phyloP scores from a whole-genome alignment of 1,140 invertebrate genomes.

The Cydia splendana region DNA sequence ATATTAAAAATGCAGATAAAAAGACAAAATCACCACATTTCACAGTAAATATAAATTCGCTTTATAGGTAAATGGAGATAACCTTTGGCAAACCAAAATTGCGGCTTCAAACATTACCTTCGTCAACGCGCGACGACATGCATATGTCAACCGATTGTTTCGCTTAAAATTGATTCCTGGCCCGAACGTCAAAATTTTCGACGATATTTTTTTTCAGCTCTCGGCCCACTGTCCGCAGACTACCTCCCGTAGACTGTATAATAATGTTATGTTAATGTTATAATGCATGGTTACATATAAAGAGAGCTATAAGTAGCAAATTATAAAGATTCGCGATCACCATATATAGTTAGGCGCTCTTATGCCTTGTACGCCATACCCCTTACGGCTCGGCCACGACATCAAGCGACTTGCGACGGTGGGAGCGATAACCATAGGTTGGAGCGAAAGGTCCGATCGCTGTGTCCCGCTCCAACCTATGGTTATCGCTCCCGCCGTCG shows the following conservation, averaged over 20 bases:
- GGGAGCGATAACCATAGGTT: too few relatives aligned
- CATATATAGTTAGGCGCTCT: too few relatives aligned
- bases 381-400: too few relatives aligned
- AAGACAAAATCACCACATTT: background rate
- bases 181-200: slow-evolving; percentile 62
- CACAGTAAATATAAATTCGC: background rate
- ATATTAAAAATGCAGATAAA: background rate
- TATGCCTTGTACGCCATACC: too few relatives aligned
- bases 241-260: background rate
- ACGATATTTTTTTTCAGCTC: slow-evolving; percentile 45
- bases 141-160: slow-evolving; percentile 58
- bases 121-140: slow-evolving; percentile 55
- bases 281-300: too few relatives aligned
- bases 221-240: background rate
- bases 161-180: slow-evolving; percentile 68
- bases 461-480: too few relatives aligned
- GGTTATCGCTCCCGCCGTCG: too few relatives aligned
- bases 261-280: background rate
- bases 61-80: slow-evolving; percentile 1
- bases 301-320: too few relatives aligned
- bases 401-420: too few relatives aligned
- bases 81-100: background rate
- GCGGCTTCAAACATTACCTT: slow-evolving; percentile 61
- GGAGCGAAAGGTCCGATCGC: too few relatives aligned
- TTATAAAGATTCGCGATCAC: too few relatives aligned